Evolutionary conservation across 2,797 vertebrate species (phyloP), one percentile per base, ranked within the genome.

Genomic region (Trematomus bernacchii): DNA sequence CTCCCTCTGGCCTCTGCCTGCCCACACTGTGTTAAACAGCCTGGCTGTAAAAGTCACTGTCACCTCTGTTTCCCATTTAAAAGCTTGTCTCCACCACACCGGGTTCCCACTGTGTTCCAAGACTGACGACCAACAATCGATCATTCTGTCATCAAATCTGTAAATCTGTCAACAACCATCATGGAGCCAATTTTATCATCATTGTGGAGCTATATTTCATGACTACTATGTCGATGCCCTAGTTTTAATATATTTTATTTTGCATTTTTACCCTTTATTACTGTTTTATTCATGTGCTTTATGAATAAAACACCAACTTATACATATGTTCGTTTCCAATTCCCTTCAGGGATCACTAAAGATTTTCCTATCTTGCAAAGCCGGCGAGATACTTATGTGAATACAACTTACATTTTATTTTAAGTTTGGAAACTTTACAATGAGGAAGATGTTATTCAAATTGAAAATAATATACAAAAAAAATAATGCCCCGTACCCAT

Each of bases 271-370:
- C 63, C 66, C 75, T 73, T 61, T 71, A 85, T 79, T 68, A 40
- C 66, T 83, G 73, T 85, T 84, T 91, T 87, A 90, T 91, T 91
- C 74, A 86, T 89, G 68, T 15, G 4, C 55, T 77, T 85, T 77
- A 88, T 87, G 89, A 91, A 90, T 90, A 89, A 91, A 91, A 87
- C 76, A 86, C 63, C 27, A 64, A 73, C 67, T 73, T 71, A 64
- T 77, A 73, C 44, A 54, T 73, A 60, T 82, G 30, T 77, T 87
- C 58, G 64, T 82, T 65, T 47, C 60, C 66, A 58, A 58, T 19
- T 83, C 67, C 74, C 86, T 82, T 77, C 64, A 71, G 85, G 85
- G 76, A 84, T 69, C 72, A 69, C 44, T 40, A 47, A 65, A 21
- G 42, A 51, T 68, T 44, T 47, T 71, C 62, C 77, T 60, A 50